phyloP scores from a whole-genome alignment of 2,888 invertebrate genomes.

The Allygus modestus region DNA sequence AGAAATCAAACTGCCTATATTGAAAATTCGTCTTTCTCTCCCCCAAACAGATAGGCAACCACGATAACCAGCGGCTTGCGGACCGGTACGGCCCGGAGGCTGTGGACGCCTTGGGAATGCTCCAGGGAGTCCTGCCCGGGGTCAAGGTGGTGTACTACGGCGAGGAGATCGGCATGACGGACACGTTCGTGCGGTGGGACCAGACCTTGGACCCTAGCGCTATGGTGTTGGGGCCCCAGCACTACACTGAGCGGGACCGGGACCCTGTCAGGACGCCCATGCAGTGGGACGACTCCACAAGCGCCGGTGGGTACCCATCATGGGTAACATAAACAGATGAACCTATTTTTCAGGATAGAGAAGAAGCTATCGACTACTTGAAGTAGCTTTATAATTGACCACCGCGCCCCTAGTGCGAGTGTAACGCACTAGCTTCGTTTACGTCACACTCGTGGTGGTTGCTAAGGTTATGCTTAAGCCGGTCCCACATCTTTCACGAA shows the following conservation, averaged over 20 bases:
- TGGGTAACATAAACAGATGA: too few relatives aligned
- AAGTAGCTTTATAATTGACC: too few relatives aligned
- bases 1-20: too few relatives aligned
- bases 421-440: too few relatives aligned
- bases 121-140: slow-evolving; percentile 89
- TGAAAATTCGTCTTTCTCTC: too few relatives aligned
- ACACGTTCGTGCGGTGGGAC: slow-evolving; percentile 74
- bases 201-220: slow-evolving; percentile 79
- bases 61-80: slow-evolving; percentile 84
- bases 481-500: too few relatives aligned
- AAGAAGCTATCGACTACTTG: too few relatives aligned
- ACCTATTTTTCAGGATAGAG: too few relatives aligned
- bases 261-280: slow-evolving; percentile 89
- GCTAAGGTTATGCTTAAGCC: too few relatives aligned
- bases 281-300: slow-evolving; percentile 81
- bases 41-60: slow-evolving; percentile 83
- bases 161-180: slow-evolving; percentile 82
- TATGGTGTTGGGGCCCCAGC: slow-evolving; percentile 77
- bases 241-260: slow-evolving; percentile 79
- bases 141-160: slow-evolving; percentile 92
- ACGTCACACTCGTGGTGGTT: too few relatives aligned
- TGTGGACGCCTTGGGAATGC: slow-evolving; percentile 90
- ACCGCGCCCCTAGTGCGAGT: too few relatives aligned
- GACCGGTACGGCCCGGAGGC: slow-evolving; percentile 82
- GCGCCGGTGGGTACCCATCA: neutral